Conservation (phyloP, 1,140 invertebrate species). For the Helicoverpa zea region DNA sequence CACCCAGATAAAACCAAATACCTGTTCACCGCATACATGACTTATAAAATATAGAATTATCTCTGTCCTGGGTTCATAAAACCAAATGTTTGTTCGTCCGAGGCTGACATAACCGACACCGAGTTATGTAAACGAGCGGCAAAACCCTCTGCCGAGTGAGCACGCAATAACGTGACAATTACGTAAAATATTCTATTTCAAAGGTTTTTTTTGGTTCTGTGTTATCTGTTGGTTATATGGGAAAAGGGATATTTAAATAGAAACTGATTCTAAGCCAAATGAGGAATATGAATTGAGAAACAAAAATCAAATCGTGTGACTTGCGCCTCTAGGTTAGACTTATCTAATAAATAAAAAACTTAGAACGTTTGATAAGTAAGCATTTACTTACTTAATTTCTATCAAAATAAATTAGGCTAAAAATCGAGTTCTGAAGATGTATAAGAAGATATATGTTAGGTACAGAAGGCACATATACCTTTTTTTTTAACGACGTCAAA, state of each 20-base stretch:
- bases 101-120: conserved; percentile 12
- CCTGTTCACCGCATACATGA: background rate
- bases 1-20: background rate
- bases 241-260: background rate
- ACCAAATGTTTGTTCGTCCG: background rate
- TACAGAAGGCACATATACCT: too few relatives aligned
- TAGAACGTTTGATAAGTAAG: too few relatives aligned
- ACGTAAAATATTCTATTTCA: conserved; percentile 30
- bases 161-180: conserved; percentile 26
- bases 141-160: background rate
- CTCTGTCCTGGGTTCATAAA: background rate
- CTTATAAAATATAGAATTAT: conserved; percentile 8
- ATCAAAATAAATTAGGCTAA: too few relatives aligned
- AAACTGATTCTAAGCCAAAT: background rate
- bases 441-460: too few relatives aligned
- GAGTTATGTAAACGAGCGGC: background rate
- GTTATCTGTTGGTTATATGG: too few relatives aligned
- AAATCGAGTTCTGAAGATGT: too few relatives aligned
- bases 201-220: background rate
- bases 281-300: background rate
- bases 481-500: too few relatives aligned
- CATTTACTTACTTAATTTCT: too few relatives aligned
- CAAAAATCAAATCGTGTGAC: background rate
- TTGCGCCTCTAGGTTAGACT: too few relatives aligned
- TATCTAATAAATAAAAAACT: too few relatives aligned